Base-by-base conservation (phyloP, 2,113 vertebrate species). In the Trematomus loennbergii region DNA sequence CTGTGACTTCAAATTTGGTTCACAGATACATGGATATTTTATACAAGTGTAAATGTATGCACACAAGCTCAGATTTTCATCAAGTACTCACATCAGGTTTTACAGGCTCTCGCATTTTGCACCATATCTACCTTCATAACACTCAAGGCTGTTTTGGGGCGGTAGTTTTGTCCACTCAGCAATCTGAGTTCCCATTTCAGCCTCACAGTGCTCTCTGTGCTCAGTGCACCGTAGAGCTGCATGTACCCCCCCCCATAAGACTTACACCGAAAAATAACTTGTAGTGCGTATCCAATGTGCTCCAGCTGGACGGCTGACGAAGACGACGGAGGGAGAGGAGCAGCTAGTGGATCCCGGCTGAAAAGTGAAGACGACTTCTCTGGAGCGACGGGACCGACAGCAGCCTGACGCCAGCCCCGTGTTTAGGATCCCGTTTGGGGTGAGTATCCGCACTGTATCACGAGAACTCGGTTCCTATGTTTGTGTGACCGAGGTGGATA, bases 141-240 rank as follows among this genome's bases (percentile, higher is more conserved):
- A n/a, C 20, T 29, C 10, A 16, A 12, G 58, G 13, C 3, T 17
- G 46, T 67, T 52, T 20, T 22, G 11, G 72, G 63, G 50, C n/a
- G 68, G 25, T 25, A 36, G 8, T 79, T 67, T 46, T 45, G 72
- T 52, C 48, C 63, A 71, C 66, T 85, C 72, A 25, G 77, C 69
- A 57, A 2, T 9, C 40, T 13, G 22, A 84, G 86, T 86, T 83
- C 86, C 87, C 72, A 71, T 57, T 72, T 68, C 52, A 62, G 46
- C 29, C 33, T 0, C 13, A 0, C 1, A 11, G 25, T 59, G 57
- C 29, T 29, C 62, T 40, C 17, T n/a, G 50, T 20, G 36, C 67
- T 18, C 57, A 4, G 16, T 15, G 66, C 2, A 46, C 4, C 25
- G 62, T 43, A 15, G 33, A 58, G 45, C 29, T 16, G 50, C 20